Evolutionary conservation across 2,888 invertebrate species (phyloP), one percentile per base, ranked within the genome.

Genomic region (Galerucella nymphaeae): DNA sequence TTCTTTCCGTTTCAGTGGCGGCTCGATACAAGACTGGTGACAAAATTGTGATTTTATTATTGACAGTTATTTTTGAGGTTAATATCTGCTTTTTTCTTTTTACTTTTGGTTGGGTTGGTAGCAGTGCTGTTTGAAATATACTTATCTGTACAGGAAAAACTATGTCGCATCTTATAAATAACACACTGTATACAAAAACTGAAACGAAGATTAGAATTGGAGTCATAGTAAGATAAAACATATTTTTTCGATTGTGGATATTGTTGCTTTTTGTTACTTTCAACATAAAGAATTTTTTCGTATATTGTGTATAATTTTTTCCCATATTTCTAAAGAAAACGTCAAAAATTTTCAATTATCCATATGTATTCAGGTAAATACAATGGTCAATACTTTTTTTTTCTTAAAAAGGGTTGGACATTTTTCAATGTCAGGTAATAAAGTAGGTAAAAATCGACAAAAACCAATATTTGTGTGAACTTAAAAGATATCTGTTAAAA

Each of bases 331-430:
- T 57, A 62, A 67, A n/a, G 48, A 66, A 66, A 62, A 9, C 62
- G 50, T 62, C 42, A 55, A 50, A 23, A 58, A 41, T 20, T 16
- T 42, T 62, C 69, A 69, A 69, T 69, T 62, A 69, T 69, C 62
- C 62, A 69, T 16, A 69, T 41, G 41, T 41, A 69, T 69, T 76
- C 73, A 63, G 45, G 62, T 66, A 63, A 59, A 23, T 23, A 2
- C 72, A 65, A 67, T 68, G 70, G 73, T 72, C 75, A 75, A 70
- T 72, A 65, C 30, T 61, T 74, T 72, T 74, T 70, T 70, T 65
- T 74, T 74, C 72, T 70, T 70, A 66, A 76, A 75, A 76, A 76
- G 76, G 76, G 76, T 76, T 76, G 71, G 76, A 74, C 76, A 67
- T 72, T 72, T 76, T 70, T 70, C 58, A 66, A 72, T 62, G 66